Evolutionary conservation across 92 coral and sea anemone species (phyloP), one percentile per base, ranked within the genome.

Genomic region (Zoanthus sociatus): DNA sequence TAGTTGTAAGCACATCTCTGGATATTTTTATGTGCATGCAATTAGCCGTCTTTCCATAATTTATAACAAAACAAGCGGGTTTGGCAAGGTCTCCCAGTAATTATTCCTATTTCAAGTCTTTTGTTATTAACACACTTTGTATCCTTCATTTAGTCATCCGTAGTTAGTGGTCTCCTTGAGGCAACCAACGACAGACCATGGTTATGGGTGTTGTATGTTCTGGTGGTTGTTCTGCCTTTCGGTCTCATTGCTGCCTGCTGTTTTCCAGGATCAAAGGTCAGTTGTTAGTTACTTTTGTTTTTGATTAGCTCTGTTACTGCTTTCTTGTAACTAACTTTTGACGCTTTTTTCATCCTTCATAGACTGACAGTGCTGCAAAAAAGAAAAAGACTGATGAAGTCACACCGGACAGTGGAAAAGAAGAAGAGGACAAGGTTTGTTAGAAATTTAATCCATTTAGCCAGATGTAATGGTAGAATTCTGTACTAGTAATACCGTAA

Each of bases 131-230:
- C 6, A 7, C 30, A n/a, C n/a, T 14, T 60, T 17, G 8, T 17
- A 4, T n/a, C n/a, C 32, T 7, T 8, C 26, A n/a, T 26, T 21
- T 48, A 97, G 99, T 95, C 97, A 9, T 94, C 97, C 31, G 90
- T 97, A 10, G 93, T 97, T n/a, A 92, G 97, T 78, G 94, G 94
- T 76, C 83, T 97, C 73, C 87, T 97, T 91, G 99, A 95, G 26
- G 99, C 99, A 42, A 97, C 99, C 11, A 93, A 93, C 79, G 99
- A 97, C 87, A 89, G 99, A 21, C 99, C 99, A 46, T 97, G 99
- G 99, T 85, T 97, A 54, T 95, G 99, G 98, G 98, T 97, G 87
- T 87, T 97, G 91, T 95, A 95, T 87, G 92, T 96, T 30, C 92
- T 97, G 66, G 99, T 95, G 42, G 94, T 97, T 15, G 94, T 97